These are phyloP conservation scores for Ditylenchus weischeri DNA, from an alignment of 2,888 invertebrate species.

Conservation along the genomic window DNA sequence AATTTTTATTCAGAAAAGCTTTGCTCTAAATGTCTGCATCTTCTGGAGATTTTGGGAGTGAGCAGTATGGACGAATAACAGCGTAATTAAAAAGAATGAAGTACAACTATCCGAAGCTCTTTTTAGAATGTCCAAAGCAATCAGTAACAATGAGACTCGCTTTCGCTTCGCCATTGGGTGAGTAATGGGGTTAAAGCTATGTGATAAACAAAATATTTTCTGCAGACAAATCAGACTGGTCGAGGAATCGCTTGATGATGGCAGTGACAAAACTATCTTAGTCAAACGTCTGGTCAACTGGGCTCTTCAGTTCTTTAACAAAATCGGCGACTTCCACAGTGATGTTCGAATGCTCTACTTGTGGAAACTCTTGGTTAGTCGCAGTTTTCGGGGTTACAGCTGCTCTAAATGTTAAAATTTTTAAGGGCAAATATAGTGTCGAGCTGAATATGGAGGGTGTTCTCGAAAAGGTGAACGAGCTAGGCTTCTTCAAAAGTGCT, in stretches of 20 bases:
- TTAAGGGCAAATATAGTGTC: too few species aligned
- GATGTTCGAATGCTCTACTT: slow-evolving; percentile 23
- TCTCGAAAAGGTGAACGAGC: too few species aligned
- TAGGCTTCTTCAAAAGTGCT: too few species aligned
- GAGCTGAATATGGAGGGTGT: too few species aligned
- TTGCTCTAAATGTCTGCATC: neutral
- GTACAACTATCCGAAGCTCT: neutral
- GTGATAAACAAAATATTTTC: neutral
- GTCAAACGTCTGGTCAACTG: too few species aligned
- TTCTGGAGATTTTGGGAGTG: slow-evolving; percentile 3
- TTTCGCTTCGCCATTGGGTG: slow-evolving; percentile 15
- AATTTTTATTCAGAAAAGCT: too few species aligned
- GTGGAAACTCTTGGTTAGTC: slow-evolving; percentile 24
- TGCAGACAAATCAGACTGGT: slow-evolving; percentile 18
- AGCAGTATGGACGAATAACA: slow-evolving; percentile 5
- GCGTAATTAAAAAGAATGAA: neutral
- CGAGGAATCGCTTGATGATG: slow-evolving; percentile 21
- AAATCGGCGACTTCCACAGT: neutral
- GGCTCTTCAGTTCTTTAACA: slow-evolving; percentile 20
- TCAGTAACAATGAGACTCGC: slow-evolving; percentile 11
- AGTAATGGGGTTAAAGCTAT: neutral
- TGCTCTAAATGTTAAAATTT: too few species aligned
- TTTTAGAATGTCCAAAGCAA: slow-evolving; percentile 21
- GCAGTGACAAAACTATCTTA: slow-evolving; percentile 15
- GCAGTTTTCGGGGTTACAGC: too few species aligned